Conservation (phyloP, 2,113 vertebrate genomes). For the Cheilinus undulatus region DNA sequence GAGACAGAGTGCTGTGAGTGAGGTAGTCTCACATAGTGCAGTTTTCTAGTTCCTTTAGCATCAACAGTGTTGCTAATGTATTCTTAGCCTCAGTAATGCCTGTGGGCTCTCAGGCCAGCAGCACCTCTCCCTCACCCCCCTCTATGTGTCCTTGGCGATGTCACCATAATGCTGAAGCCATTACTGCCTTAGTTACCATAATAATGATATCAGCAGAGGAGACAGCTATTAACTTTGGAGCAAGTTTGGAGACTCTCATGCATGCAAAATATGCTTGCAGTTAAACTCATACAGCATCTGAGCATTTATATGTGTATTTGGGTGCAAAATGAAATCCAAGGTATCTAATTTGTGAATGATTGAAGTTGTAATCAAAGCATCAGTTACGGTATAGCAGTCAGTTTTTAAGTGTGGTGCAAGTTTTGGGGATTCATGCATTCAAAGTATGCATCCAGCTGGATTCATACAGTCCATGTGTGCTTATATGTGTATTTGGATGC, state of each 20-base stretch:
- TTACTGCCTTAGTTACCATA: constrained; percentile 47
- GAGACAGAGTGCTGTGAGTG: background rate
- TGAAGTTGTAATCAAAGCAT: constrained; percentile 9
- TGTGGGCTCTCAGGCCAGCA: constrained; percentile 36
- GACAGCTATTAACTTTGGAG: constrained; percentile 3
- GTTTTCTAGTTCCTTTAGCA: constrained; percentile 17
- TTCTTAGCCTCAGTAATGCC: constrained; percentile 58
- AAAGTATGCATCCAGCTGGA: background rate
- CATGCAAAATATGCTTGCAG: background rate
- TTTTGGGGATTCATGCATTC: constrained; percentile 1
- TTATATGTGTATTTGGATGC: background rate
- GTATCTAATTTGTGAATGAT: background rate
- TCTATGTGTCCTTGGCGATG: constrained; percentile 63
- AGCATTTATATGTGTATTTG: background rate
- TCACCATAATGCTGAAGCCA: constrained; percentile 47
- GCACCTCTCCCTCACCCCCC: background rate
- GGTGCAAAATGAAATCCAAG: background rate
- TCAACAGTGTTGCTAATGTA: constrained; percentile 32
- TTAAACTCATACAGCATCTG: background rate
- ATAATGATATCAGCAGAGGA: constrained; percentile 36
- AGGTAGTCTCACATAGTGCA: background rate
- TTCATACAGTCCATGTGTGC: background rate
- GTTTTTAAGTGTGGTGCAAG: background rate
- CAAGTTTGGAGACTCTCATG: background rate
- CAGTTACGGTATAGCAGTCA: too few relatives aligned